Base-by-base conservation (phyloP, 2,888 invertebrate species). In the Drosophila fungiperda region DNA sequence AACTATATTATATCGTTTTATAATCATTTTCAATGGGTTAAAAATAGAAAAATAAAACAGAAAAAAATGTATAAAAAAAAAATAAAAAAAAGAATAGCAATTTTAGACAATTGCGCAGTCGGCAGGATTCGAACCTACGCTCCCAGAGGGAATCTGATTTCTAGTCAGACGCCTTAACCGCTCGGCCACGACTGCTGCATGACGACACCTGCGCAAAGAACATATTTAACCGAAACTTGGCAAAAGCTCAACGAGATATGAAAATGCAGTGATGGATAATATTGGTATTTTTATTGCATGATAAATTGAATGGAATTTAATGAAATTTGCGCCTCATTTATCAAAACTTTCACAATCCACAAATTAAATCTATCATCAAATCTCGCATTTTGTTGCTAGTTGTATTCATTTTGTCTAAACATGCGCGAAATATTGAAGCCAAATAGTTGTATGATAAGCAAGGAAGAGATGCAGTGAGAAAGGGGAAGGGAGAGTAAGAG, bases 111-210 rank as follows among this genome's bases (percentile, higher is more conserved):
- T 7, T 29, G 29, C 96, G 96, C 96, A 96, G 96, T 95, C 95
- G 96, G 96, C 95, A 96, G 96, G 96, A 96, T 95, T 96, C 96
- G 96, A 96, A 96, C 96, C 96, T 96, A 96, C 96, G 96, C 96
- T 96, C 96, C 96, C 96, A 96, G 95, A 96, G 96, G 96, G 96
- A 96, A 96, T 92, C 93, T 93, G 93, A 93, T 93, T 93, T 93
- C 93, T 81, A 84, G 82, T 82, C 87, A 87, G 82, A 78, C 82
- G 82, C 82, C 82, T 82, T 82, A 82, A 82, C 87, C 82, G 66
- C 82, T 82, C 82, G 82, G 82, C 82, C 82, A 82, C 82, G 84
- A 68, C 82, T 82, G 82, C 78, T 48, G 3, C 0, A 0, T 38
- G 63, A n/a, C 32, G 17, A 0, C 2, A n/a, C 0, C 0, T 1